Conservation (phyloP, 2,888 invertebrate genomes). For the Beris morrisii region DNA sequence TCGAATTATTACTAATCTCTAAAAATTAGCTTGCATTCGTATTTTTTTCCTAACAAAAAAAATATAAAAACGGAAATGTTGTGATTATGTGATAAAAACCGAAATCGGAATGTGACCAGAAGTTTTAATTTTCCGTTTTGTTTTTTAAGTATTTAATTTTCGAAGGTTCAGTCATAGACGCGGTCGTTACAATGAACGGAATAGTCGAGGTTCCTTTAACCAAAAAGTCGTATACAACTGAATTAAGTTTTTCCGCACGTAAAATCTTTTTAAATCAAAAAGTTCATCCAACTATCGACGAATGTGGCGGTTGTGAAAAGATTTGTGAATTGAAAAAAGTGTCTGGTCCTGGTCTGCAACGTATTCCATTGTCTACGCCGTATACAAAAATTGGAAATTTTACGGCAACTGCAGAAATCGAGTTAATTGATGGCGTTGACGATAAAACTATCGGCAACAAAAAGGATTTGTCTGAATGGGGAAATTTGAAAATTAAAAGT, state of each 20-base stretch:
- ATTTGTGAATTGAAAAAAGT: slow-evolving; percentile 21
- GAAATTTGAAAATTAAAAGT: not conserved
- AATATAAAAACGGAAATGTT: too few species aligned
- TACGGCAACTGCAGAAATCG: slow-evolving; percentile 34
- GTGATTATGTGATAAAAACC: too few species aligned
- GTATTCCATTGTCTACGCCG: slow-evolving; percentile 7
- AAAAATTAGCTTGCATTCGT: too few species aligned
- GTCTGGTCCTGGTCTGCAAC: slow-evolving; percentile 1
- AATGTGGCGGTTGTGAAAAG: not conserved
- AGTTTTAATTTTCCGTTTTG: too few species aligned
- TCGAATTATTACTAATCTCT: too few species aligned
- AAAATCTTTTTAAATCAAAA: slow-evolving; percentile 11
- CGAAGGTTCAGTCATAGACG: too few species aligned
- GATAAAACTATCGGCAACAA: not conserved
- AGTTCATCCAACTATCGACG: slow-evolving; percentile 8
- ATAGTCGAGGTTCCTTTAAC: not conserved
- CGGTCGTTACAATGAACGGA: too few species aligned
- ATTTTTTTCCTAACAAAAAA: too few species aligned
- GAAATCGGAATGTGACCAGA: too few species aligned
- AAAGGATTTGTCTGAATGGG: not conserved
- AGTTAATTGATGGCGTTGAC: slow-evolving; percentile 40
- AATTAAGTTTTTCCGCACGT: slow-evolving; percentile 5
- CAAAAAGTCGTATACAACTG: not conserved
- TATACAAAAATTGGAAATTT: slow-evolving; percentile 10
- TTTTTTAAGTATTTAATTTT: too few species aligned